phyloP scores from a whole-genome alignment of 64 coral and sea anemone species.

The Trachythela sp. region DNA sequence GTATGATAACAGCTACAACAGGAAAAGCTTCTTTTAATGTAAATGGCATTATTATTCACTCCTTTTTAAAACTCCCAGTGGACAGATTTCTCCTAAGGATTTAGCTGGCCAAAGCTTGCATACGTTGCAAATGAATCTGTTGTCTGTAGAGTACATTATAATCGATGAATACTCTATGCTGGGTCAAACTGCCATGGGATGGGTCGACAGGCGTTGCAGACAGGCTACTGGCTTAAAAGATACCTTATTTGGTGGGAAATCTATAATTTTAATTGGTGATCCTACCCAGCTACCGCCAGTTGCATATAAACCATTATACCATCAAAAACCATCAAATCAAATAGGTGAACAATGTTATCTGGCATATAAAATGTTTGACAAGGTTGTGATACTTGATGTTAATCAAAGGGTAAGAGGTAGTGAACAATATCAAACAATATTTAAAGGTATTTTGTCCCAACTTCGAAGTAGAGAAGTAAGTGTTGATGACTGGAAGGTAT shows the following conservation, averaged over 20 bases:
- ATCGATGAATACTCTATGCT: neutral
- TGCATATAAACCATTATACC: neutral
- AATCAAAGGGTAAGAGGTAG: neutral
- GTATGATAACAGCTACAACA: neutral
- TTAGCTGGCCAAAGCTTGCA: no score
- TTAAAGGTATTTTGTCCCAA: neutral
- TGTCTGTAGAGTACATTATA: neutral
- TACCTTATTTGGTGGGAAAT: neutral
- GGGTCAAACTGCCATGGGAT: neutral
- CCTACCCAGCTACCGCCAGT: neutral
- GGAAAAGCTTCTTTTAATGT: neutral
- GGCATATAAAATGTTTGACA: no score
- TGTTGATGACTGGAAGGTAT: no score
- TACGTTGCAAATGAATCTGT: no score
- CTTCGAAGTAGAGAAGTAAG: no score
- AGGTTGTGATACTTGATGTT: neutral
- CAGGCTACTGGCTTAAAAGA: neutral
- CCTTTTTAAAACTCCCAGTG: neutral
- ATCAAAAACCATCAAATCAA: neutral
- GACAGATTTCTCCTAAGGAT: no score
- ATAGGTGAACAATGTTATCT: no score
- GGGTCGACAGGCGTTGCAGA: neutral
- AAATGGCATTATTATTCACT: neutral
- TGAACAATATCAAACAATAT: neutral
- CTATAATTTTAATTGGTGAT: neutral